These are phyloP conservation scores for Dromiciops gliroides DNA, from an alignment of 2,113 vertebrate species.

Conservation along the genomic window DNA sequence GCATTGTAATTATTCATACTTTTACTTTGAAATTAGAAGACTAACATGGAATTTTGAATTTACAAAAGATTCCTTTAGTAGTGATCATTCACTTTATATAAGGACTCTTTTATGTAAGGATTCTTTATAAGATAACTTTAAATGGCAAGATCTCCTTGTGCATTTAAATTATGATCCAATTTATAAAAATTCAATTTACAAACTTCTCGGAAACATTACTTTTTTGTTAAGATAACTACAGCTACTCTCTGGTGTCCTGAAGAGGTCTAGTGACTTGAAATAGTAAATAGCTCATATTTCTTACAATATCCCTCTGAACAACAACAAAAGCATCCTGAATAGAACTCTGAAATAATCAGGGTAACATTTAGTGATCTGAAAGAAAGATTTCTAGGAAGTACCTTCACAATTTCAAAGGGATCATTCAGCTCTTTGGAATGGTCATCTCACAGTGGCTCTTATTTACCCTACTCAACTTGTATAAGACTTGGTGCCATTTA, in stretches of 20 bases:
- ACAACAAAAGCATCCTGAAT: neutral
- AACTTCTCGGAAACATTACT: neutral
- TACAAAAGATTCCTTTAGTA: neutral
- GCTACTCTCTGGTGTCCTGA: neutral
- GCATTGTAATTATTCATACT: neutral
- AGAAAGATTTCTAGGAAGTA: conserved; percentile 15
- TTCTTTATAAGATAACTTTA: neutral
- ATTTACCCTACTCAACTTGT: neutral
- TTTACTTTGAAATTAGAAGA: neutral
- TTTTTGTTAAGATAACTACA: neutral
- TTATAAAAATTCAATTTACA: neutral
- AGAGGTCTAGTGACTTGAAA: neutral
- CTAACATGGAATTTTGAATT: neutral
- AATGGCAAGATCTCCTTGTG: neutral
- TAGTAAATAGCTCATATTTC: conserved; percentile 15
- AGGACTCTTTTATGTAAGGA: neutral
- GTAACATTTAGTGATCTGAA: neutral
- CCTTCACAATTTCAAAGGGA: neutral
- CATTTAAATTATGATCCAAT: neutral
- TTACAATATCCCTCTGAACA: neutral
- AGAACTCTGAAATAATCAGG: conserved; percentile 5
- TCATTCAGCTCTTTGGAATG: neutral
- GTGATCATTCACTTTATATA: neutral
- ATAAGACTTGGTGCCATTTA: neutral
- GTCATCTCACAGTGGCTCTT: neutral